Percentiles rank a stretch among this genome's conserved stretches.
Evolutionary conservation across 2,888 invertebrate genomes (phyloP).

Genomic region (Odontomyia ornata): DNA sequence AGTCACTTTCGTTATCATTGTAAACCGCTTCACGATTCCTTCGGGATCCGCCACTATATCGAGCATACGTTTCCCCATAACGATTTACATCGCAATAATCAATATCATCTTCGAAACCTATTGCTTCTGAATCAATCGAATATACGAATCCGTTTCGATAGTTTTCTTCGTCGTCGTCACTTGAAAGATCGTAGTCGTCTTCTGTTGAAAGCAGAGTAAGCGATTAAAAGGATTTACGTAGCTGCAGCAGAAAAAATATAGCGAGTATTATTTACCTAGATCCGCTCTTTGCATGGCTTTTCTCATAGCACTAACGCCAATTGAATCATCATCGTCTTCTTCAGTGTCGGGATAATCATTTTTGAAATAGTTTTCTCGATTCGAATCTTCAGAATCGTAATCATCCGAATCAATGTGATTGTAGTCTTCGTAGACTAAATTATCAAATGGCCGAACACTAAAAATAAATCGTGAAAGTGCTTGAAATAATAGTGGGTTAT

Average conservation of each 20-base stretch:
- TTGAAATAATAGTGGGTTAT: too few relatives aligned
- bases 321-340: slow-evolving; percentile 59
- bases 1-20: slow-evolving; percentile 44
- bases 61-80: slow-evolving; percentile 74
- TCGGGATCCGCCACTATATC: slow-evolving; percentile 67
- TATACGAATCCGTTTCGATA: slow-evolving; percentile 62
- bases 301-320: slow-evolving; percentile 70
- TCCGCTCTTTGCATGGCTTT: slow-evolving; percentile 66
- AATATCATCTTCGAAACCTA: slow-evolving; percentile 62
- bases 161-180: slow-evolving; percentile 56
- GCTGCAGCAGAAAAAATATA: background rate
- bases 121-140: slow-evolving; percentile 60
- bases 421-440: slow-evolving; percentile 59
- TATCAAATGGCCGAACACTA: slow-evolving; percentile 59
- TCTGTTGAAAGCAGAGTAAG: slow-evolving; percentile 36
- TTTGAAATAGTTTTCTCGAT: slow-evolving; percentile 79
- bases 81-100: slow-evolving; percentile 68
- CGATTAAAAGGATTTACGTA: background rate
- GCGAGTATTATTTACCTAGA: slow-evolving; percentile 56
- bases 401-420: slow-evolving; percentile 62
- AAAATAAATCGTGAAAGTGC: background rate
- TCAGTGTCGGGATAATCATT: slow-evolving; percentile 83
- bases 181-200: slow-evolving; percentile 53
- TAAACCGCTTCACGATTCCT: slow-evolving; percentile 38
- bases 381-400: slow-evolving; percentile 75